Base-by-base conservation (phyloP, 2,113 vertebrate species). In the Puntigrus tetrazona region DNA sequence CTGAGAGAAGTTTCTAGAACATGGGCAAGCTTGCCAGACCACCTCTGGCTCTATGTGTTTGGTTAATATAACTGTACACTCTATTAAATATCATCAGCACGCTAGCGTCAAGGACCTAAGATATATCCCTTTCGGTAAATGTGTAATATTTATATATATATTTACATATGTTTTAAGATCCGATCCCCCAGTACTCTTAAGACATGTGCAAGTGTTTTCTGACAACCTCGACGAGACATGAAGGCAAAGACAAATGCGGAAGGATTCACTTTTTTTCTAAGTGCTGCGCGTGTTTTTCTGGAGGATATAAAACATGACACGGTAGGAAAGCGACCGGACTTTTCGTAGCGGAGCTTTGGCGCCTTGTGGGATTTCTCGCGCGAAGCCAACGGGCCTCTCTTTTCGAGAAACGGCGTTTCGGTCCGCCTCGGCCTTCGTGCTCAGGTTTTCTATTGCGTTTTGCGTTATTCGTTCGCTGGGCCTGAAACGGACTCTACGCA, bases 151-250 rank as follows among this genome's bases (percentile, higher is more conserved):
- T 84, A 88, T 95, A 93, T 92, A 91, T 90, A 90, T 94, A 93
- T 94, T 94, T 91, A 93, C 92, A 92, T 93, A 94, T 67, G 83
- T 61, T 82, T 85, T 82, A 91, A 94, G 93, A 92, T 92, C 92
- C 91, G 92, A 91, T 93, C 88, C 89, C 89, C 94, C 91, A 92
- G 92, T 92, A 92, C 92, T 92, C 93, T 92, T 93, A 92, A 92
- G 92, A 94, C 93, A 93, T 94, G 94, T 95, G 93, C 94, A 94
- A 94, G 92, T 92, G 92, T 92, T 94, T 93, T 93, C 92, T 93
- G 94, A 90, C 90, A 93, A 94, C 90, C 94, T 93, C 89, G 91
- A 93, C 89, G 73, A 94, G 92, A 94, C 92, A 93, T 91, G 90
- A 94, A 94, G 92, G 93, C 92, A 90, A 85, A 94, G 92, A 93